phyloP scores from a whole-genome alignment of 2,888 invertebrate genomes.

The Oscheius myriophilus region DNA sequence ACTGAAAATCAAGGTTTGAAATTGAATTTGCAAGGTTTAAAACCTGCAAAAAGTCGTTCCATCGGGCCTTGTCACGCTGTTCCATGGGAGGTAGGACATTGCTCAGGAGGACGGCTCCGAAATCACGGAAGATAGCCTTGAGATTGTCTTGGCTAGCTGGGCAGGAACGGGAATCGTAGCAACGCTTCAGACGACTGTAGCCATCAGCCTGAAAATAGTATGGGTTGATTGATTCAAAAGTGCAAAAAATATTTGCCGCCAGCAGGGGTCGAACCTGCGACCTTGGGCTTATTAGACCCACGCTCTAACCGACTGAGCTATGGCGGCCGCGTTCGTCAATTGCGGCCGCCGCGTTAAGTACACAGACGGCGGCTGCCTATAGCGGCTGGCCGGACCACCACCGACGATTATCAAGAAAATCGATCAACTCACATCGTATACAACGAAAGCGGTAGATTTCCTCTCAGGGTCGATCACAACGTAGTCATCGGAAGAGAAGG shows the following conservation, averaged over 20 bases:
- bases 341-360: background rate
- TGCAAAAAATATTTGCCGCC: conserved; percentile 62
- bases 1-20: conserved; percentile 36
- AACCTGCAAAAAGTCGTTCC: conserved; percentile 35
- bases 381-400: background rate
- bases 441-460: conserved; percentile 51
- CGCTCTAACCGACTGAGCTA: conserved; percentile 71
- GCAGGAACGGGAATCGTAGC: conserved; percentile 41
- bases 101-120: conserved; percentile 45
- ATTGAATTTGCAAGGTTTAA: background rate
- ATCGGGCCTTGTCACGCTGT: conserved; percentile 40
- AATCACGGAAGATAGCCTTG: conserved; percentile 43
- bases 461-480: conserved; percentile 49
- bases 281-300: conserved; percentile 71
- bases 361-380: too few relatives aligned
- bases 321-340: conserved; percentile 45
- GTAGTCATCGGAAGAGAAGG: conserved; percentile 46
- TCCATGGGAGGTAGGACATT: conserved; percentile 37
- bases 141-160: conserved; percentile 40
- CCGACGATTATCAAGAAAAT: background rate
- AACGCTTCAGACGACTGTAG: conserved; percentile 49
- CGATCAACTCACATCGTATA: conserved; percentile 47
- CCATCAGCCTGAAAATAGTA: conserved; percentile 39
- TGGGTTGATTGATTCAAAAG: background rate
- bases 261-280: conserved; percentile 70